Base-by-base conservation (phyloP, 1,140 invertebrate species). In the Dendroctonus valens region DNA sequence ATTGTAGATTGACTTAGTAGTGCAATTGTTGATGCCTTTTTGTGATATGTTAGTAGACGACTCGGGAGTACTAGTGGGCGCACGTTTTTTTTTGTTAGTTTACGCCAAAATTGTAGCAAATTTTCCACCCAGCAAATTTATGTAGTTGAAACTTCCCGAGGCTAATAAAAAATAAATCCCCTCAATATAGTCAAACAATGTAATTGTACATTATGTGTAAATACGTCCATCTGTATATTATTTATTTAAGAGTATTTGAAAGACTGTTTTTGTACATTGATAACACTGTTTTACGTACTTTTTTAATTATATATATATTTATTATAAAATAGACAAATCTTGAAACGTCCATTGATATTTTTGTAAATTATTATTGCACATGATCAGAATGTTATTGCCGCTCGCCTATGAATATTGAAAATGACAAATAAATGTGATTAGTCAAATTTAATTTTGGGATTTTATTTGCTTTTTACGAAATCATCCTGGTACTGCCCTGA, bases 21-120 rank as follows among this genome's bases (percentile, higher is more conserved):
- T 77, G 74, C 75, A 75, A 74, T 73, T 69, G 53, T 62, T 12
- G 12, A 51, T 42, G 48, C 50, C 60, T 26, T 9, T 63, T 63
- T 65, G 64, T 65, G 64, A 65, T 65, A 65, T 51, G 6, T 44
- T 26, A 26, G 26, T 64, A 65, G 55, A 51, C 55, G 11, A 65
- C 53, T 65, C 54, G 54, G 26, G 26, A 26, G 26, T 26, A 26
- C 26, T 1, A 26, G 26, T 26, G 26, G 26, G 26, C 26, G 26
- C 26, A 26, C 26, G 26, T 26, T 26, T 26, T 26, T n/a, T 2
- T 26, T 26, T 3, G 3, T 26, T 26, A 26, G 26, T 26, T 26
- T 26, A 26, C 26, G 26, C 26, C 26, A 26, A 26, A 26, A 26
- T 26, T 26, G 26, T 26, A 26, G 26, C 26, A 26, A 26, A 26